A percentile compares a stretch with the other conserved stretches of the same genome.
phyloP scores from a whole-genome alignment of 2,113 vertebrate species.

The Donacobius atricapilla region DNA sequence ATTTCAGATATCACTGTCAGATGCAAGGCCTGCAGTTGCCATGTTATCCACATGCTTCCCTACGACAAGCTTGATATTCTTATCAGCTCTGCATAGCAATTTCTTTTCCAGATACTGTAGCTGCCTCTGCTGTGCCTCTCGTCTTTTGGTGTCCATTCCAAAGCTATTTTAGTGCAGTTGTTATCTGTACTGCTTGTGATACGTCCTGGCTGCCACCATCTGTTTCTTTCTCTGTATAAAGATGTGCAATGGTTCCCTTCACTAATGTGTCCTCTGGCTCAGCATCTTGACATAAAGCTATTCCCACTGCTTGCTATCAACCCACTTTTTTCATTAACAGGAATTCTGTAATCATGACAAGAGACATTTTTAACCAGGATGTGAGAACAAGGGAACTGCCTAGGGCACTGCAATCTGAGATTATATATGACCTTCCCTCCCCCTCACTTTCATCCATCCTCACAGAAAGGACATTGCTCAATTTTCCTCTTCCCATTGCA shows the following conservation, averaged over 20 bases:
- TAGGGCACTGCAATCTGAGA: background rate
- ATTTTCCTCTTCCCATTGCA: background rate
- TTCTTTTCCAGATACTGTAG: slow-evolving; percentile 11
- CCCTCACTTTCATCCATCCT: background rate
- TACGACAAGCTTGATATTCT: background rate
- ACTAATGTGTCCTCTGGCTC: background rate
- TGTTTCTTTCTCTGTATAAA: background rate
- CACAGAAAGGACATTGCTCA: background rate
- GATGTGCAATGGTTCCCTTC: background rate
- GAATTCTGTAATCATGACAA: background rate
- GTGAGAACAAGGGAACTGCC: background rate
- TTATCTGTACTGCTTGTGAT: slow-evolving; percentile 5
- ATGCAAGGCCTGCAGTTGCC: background rate
- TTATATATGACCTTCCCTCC: background rate
- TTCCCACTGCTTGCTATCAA: background rate
- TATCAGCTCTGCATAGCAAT: background rate
- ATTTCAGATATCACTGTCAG: background rate
- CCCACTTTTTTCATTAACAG: background rate
- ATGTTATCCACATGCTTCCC: background rate
- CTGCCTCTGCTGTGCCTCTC: background rate
- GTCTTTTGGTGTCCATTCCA: slow-evolving; percentile 39
- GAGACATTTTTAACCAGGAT: background rate
- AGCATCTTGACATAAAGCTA: background rate
- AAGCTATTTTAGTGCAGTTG: slow-evolving; percentile 52
- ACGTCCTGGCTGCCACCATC: slow-evolving; percentile 14